Base-by-base conservation (phyloP, 53 echinoderm and acorn worm genomes). In the Echinarachnius parma region DNA sequence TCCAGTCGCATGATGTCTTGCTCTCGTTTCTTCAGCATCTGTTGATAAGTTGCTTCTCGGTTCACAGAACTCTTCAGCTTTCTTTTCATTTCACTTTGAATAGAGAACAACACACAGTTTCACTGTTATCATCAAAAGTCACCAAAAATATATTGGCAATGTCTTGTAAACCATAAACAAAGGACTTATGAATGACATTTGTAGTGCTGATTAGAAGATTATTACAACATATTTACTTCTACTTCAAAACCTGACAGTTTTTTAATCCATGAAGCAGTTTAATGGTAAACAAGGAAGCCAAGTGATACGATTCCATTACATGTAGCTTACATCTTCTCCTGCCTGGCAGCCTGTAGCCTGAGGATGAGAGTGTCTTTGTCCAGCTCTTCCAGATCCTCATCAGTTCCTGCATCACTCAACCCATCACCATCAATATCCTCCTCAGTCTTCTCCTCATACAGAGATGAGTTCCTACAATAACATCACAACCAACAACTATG, bases 1-100 rank as follows among this genome's bases (percentile, higher is more conserved):
- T 87, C 88, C 26, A 96, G 80, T 42, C 88, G 76, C 96, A 96
- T 90, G 25, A 96, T 95, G 39, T 84, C 91, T 62, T 96, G 87
- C 53, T 96, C 96, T 50, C 96, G 81, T 64, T 90, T 87, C 67
- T 85, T 78, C 14, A 91, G 75, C 90, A 96, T 87, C 60, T 96
- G 90, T 62, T 84, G 81, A 64, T 96, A 96, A 0, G 96, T 83
- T 36, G 82, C 78, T 74, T 96, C 96, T 77, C 96, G 66, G 66
- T 90, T 91, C 67, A 86, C 75, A 36, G 84, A 75, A 66, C 85
- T 87, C 61, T 76, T 91, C 49, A 88, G 75, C 52, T 91, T 91
- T 66, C 87, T 32, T 42, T 72, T 55, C 7, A 5, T 44, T 31
- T 61, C 77, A n/a, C 59, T 61, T 60, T n/a, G n/a, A n/a, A n/a